Evolutionary conservation across 2,888 invertebrate species (phyloP), one percentile per base, ranked within the genome.

Genomic region (Macaria notata): DNA sequence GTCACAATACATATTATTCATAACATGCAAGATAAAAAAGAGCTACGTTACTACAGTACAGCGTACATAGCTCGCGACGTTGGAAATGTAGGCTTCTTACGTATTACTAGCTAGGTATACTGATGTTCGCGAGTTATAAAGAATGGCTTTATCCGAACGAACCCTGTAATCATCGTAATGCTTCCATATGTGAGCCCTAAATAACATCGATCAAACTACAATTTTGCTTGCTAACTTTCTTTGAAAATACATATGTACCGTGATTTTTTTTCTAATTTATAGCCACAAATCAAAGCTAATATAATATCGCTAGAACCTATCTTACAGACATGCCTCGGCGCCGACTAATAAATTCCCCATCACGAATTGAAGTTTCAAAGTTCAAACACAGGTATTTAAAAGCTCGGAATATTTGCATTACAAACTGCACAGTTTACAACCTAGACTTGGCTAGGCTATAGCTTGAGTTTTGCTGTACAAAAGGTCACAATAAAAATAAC

Each of bases 401-500:
- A 52, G 30, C 51, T 31, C 41, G 46, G 52, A 46, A 42, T 53
- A 61, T 61, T 62, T 57, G 49, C 61, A 64, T 64, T 61, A 51
- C 53, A 61, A 56, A 63, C 61, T 64, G 57, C 62, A 64, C 54
- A 68, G 59, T 66, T 66, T 70, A 69, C 64, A 46, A 64, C 51
- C 42, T 56, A 9, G 54, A 63, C 41, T 75, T 70, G 64, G 19
- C 19, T 19, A 19, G 1, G 19, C 19, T 19, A 19, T 19, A 19
- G 19, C 19, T 19, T 19, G 59, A 54, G 31, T 54, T 51, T 43
- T 63, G 63, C 57, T 68, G 69, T 64, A 41, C 70, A 68, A 78
- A 79, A 84, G 84, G 84, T 81, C 79, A 66, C 65, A 68, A 72
- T 75, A 73, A 72, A 74, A 76, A 73, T 75, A 78, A 72, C 76